Percentiles rank a stretch among this genome's conserved stretches.
phyloP scores from a whole-genome alignment of 1,140 invertebrate species.

The Holotrichia oblita region DNA sequence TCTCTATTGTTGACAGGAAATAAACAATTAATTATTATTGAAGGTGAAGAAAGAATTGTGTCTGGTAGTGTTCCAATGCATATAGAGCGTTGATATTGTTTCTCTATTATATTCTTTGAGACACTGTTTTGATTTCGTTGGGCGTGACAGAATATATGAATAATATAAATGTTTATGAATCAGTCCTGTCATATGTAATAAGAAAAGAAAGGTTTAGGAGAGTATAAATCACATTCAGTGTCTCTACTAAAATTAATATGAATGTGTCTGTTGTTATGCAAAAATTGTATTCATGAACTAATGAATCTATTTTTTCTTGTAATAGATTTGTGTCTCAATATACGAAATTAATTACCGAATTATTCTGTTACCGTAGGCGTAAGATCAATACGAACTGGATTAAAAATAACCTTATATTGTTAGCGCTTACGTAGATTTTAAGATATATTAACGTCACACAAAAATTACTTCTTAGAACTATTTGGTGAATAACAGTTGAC shows the following conservation, averaged over 20 bases:
- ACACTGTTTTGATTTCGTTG: background rate
- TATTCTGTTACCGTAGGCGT: background rate
- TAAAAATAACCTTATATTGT: background rate
- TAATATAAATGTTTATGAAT: constrained; percentile 16
- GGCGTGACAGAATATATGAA: constrained; percentile 12
- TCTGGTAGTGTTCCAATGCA: background rate
- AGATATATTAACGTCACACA: too few species aligned
- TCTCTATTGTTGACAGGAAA: constrained; percentile 13
- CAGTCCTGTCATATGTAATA: background rate
- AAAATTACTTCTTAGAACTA: too few species aligned
- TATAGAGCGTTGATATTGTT: background rate
- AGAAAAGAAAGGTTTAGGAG: background rate
- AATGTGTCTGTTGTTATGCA: background rate
- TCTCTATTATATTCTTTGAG: constrained; percentile 5
- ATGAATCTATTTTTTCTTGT: background rate
- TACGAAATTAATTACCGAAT: background rate
- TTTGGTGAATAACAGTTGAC: too few species aligned
- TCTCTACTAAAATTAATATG: background rate
- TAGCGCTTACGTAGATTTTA: too few species aligned
- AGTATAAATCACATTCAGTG: background rate
- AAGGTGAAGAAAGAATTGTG: constrained; percentile 20
- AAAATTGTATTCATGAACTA: background rate
- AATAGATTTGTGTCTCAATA: background rate
- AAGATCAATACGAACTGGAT: background rate
- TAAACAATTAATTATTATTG: constrained; percentile 15